phyloP scores from a whole-genome alignment of 2,888 invertebrate genomes.

The Dryobotodes eremita region DNA sequence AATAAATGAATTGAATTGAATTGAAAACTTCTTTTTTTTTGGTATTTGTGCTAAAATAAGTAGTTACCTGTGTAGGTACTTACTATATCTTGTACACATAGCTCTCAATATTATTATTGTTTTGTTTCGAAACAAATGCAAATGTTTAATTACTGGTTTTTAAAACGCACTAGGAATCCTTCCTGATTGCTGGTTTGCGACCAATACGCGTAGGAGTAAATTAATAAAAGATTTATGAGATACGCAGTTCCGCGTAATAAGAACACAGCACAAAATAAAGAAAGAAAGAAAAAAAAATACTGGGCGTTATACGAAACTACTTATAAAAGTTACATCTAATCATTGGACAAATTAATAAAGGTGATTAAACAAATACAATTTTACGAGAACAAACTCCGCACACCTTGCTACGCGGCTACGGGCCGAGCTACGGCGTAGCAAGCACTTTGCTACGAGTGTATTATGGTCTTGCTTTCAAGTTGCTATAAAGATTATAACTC shows the following conservation, averaged over 20 bases:
- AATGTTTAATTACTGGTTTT: background rate
- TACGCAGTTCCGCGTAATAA: background rate
- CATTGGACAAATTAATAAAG: background rate
- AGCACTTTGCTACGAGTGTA: background rate
- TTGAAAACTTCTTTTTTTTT: no score
- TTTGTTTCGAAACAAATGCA: background rate
- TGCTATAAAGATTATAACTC: background rate
- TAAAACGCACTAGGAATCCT: background rate
- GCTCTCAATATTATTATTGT: background rate
- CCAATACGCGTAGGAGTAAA: background rate
- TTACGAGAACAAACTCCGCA: background rate
- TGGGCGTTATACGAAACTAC: no score
- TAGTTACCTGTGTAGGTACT: background rate
- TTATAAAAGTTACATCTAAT: no score
- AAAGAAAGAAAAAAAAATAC: no score
- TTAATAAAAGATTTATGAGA: background rate
- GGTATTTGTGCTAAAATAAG: background rate
- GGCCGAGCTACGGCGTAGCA: constrained; percentile 31
- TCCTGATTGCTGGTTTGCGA: background rate
- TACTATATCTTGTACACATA: background rate
- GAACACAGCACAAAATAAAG: background rate
- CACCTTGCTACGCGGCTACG: constrained; percentile 14
- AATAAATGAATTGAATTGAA: no score
- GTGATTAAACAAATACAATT: background rate
- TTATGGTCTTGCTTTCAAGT: background rate